Percentiles rank a stretch among this genome's conserved stretches.
phyloP scores from a whole-genome alignment of 2,888 invertebrate species.

The Mamestra brassicae region DNA sequence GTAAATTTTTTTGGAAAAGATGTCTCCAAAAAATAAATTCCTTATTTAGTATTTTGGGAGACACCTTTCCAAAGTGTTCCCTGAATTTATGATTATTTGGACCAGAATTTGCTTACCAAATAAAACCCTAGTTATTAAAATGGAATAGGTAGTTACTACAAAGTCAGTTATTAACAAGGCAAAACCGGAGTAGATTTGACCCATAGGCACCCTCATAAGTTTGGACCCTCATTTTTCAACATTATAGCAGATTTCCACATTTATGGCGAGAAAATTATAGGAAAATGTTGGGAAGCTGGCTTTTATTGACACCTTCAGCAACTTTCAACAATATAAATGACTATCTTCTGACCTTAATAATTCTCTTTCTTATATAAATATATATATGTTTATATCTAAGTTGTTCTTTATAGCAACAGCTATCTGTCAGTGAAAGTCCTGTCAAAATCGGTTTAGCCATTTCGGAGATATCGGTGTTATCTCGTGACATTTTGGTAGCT shows the following conservation, averaged over 20 bases:
- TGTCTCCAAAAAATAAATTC: too few relatives aligned
- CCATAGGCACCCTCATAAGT: conserved; percentile 41
- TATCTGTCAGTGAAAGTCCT: too few relatives aligned
- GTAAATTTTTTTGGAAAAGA: too few relatives aligned
- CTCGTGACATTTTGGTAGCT: too few relatives aligned
- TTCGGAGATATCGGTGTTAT: too few relatives aligned
- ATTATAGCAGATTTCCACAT: conserved; percentile 31
- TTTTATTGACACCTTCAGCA: background rate
- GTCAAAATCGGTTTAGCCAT: too few relatives aligned
- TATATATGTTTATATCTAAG: too few relatives aligned
- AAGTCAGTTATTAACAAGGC: conserved; percentile 30
- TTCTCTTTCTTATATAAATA: too few relatives aligned
- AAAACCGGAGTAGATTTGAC: conserved; percentile 8
- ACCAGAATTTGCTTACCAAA: background rate
- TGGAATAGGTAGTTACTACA: conserved; percentile 19
- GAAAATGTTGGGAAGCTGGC: background rate
- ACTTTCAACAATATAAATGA: background rate
- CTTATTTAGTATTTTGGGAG: too few relatives aligned
- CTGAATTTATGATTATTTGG: background rate
- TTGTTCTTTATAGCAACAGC: too few relatives aligned
- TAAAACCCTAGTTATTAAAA: background rate
- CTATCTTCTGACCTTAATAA: too few relatives aligned
- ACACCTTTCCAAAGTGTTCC: background rate
- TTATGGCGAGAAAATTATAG: conserved; percentile 28
- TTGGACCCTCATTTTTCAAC: conserved; percentile 56